These are phyloP conservation scores for Lepidothrix coronata DNA, from an alignment of 2,113 vertebrate species.

Conservation along the genomic window DNA sequence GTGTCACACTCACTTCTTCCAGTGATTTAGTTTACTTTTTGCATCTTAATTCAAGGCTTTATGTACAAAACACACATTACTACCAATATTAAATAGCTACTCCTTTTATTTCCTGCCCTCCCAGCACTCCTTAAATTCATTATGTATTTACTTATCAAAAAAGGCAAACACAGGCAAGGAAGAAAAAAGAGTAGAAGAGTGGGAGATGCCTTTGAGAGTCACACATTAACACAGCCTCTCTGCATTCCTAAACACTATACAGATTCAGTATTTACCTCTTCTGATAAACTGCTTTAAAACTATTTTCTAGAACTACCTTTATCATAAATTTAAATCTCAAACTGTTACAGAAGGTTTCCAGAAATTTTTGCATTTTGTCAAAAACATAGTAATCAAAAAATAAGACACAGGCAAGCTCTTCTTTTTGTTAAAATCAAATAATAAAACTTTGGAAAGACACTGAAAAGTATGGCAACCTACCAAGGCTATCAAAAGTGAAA, in stretches of 20 bases:
- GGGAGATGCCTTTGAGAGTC: not conserved
- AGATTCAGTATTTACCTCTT: not conserved
- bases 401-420: not conserved
- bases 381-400: not conserved
- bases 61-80: not conserved
- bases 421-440: not conserved
- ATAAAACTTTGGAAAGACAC: not conserved
- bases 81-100: not conserved
- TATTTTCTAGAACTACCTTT: not conserved
- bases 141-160: not conserved
- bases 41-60: not conserved
- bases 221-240: not conserved
- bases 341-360: not conserved
- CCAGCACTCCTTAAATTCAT: not conserved
- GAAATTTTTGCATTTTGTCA: not conserved
- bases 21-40: not conserved
- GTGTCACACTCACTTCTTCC: not conserved
- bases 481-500: not conserved
- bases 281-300: not conserved
- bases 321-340: not conserved
- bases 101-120: not conserved
- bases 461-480: not conserved
- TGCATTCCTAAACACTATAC: not conserved
- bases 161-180: not conserved
- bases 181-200: not conserved